phyloP scores from a whole-genome alignment of 2,797 vertebrate genomes.

The Squalus acanthias region DNA sequence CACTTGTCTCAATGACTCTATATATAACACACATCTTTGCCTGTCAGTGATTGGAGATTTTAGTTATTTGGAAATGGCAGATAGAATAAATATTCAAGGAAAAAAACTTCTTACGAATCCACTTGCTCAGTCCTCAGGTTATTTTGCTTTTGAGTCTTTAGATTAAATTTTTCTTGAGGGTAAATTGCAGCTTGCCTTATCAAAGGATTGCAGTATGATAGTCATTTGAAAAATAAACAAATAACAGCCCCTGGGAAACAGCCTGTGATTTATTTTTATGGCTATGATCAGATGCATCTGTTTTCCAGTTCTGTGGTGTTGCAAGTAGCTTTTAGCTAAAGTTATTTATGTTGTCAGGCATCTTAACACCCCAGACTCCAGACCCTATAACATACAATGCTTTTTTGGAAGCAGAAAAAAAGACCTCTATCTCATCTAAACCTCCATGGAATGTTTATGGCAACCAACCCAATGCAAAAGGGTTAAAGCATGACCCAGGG shows the following conservation, averaged over 20 bases:
- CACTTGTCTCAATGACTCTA: background rate
- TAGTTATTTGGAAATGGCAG: background rate
- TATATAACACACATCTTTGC: background rate
- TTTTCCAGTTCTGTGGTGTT: background rate
- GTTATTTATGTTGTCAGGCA: constrained; percentile 36
- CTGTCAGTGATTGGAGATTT: background rate
- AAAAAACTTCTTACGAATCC: background rate
- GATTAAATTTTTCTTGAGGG: constrained; percentile 8
- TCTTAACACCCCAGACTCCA: background rate
- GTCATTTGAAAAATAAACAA: constrained; percentile 30
- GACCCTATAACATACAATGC: background rate
- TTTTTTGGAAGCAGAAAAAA: background rate
- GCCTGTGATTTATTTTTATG: constrained; percentile 29
- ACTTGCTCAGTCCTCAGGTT: background rate
- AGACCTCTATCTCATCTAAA: constrained; percentile 26
- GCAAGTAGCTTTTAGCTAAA: constrained; percentile 30
- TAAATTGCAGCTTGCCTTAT: background rate
- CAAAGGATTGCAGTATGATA: background rate
- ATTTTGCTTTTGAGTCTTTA: background rate
- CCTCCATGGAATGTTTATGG: constrained; percentile 34
- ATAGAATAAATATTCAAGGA: background rate
- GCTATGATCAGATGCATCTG: constrained; percentile 29
- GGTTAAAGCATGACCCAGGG: constrained; percentile 50
- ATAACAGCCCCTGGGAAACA: constrained; percentile 13
- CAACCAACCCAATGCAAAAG: constrained; percentile 35